phyloP scores from a whole-genome alignment of 2,113 vertebrate species.

The Willisornis vidua region DNA sequence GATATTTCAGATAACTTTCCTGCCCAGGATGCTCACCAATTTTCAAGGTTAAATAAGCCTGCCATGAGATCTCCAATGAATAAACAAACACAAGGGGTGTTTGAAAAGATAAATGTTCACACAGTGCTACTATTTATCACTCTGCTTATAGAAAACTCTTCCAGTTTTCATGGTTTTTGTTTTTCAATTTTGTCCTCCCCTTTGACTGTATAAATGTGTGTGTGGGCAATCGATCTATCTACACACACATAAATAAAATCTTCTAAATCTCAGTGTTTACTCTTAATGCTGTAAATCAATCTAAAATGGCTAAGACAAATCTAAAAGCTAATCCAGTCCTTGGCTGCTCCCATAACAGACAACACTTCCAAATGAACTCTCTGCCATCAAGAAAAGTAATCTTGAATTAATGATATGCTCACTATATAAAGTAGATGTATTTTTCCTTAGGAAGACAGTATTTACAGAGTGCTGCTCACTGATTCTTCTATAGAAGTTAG shows the following conservation, averaged over 20 bases:
- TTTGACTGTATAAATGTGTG: neutral
- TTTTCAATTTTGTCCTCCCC: neutral
- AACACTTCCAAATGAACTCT: neutral
- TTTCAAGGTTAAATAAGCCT: neutral
- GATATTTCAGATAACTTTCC: neutral
- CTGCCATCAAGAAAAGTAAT: neutral
- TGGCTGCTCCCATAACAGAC: neutral
- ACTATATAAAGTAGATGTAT: neutral
- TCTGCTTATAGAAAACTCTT: neutral
- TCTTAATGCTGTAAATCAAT: neutral
- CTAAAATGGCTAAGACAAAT: neutral
- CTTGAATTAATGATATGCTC: neutral
- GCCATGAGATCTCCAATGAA: neutral
- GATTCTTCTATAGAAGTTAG: neutral
- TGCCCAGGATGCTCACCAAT: neutral
- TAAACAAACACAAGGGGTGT: neutral
- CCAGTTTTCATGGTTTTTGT: neutral
- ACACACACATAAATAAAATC: neutral
- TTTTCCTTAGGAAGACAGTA: neutral
- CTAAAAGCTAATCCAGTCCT: neutral
- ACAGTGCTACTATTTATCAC: neutral
- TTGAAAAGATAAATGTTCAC: neutral
- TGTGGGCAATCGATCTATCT: neutral
- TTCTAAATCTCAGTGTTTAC: neutral
- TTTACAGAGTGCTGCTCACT: neutral